Evolutionary conservation across 2,797 vertebrate species (phyloP).

Genomic region (Leucoraja ocellata): DNA sequence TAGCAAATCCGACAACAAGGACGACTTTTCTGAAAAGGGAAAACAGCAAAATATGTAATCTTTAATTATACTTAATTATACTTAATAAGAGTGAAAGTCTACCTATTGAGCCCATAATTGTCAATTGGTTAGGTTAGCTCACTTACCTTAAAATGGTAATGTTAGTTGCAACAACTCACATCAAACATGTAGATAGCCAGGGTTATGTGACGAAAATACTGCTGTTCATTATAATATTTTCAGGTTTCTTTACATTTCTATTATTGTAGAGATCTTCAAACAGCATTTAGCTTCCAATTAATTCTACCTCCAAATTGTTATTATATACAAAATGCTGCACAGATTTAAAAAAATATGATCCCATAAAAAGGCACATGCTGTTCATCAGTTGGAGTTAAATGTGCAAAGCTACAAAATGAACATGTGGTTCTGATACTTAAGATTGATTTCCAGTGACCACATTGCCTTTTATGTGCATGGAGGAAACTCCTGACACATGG

Average conservation of each 20-base stretch:
- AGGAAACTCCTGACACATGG: neutral
- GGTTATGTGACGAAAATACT: neutral
- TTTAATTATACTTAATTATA: neutral
- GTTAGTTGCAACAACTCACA: neutral
- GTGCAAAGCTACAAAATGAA: neutral
- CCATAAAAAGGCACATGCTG: neutral
- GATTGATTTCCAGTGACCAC: neutral
- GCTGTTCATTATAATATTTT: neutral
- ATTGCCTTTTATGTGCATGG: slow-evolving; percentile 11
- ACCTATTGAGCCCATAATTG: neutral
- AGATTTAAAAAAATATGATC: neutral
- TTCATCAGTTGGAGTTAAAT: neutral
- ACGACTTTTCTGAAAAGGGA: neutral
- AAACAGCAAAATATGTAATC: neutral
- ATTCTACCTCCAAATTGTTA: neutral
- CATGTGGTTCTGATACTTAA: neutral
- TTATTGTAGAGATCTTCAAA: neutral
- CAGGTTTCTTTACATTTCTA: neutral
- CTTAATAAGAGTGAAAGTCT: neutral
- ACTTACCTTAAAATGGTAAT: neutral
- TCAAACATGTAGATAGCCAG: neutral
- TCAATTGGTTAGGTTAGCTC: neutral
- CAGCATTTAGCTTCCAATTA: neutral
- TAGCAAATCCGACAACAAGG: neutral
- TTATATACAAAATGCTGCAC: neutral